Evolutionary conservation across 2,797 vertebrate genomes (phyloP).

Genomic region (Eupleurogrammus muticus): DNA sequence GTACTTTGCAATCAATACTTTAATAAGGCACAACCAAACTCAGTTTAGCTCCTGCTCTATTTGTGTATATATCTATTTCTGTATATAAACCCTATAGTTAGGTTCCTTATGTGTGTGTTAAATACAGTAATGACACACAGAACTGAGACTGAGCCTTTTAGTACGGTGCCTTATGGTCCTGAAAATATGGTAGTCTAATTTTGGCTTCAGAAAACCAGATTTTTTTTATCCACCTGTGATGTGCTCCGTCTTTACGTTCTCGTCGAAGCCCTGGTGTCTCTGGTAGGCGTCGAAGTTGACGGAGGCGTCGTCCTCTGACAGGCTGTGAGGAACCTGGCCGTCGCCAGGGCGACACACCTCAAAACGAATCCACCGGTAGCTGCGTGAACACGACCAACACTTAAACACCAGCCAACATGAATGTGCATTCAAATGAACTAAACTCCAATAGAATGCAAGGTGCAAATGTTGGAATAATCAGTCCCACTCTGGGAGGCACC

Average conservation of each 20-base stretch:
- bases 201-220: background rate
- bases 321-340: slow-evolving; percentile 80
- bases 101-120: too few relatives aligned
- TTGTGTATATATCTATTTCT: too few relatives aligned
- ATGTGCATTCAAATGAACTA: background rate
- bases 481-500: too few relatives aligned
- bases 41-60: too few relatives aligned
- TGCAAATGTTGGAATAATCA: too few relatives aligned
- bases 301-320: slow-evolving; percentile 84
- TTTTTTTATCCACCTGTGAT: slow-evolving; percentile 69
- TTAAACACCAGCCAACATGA: background rate
- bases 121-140: too few relatives aligned
- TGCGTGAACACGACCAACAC: slow-evolving; percentile 43
- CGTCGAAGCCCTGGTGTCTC: slow-evolving; percentile 81
- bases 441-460: background rate
- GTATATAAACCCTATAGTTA: too few relatives aligned
- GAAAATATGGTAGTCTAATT: too few relatives aligned
- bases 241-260: slow-evolving; percentile 77
- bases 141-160: too few relatives aligned
- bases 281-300: slow-evolving; percentile 90
- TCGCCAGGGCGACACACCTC: slow-evolving; percentile 88
- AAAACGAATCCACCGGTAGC: slow-evolving; percentile 92
- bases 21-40: too few relatives aligned
- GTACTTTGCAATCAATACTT: too few relatives aligned
- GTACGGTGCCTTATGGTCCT: too few relatives aligned